These are phyloP conservation scores for Bedellia somnulentella DNA, from an alignment of 2,888 invertebrate genomes.

Conservation along the genomic window DNA sequence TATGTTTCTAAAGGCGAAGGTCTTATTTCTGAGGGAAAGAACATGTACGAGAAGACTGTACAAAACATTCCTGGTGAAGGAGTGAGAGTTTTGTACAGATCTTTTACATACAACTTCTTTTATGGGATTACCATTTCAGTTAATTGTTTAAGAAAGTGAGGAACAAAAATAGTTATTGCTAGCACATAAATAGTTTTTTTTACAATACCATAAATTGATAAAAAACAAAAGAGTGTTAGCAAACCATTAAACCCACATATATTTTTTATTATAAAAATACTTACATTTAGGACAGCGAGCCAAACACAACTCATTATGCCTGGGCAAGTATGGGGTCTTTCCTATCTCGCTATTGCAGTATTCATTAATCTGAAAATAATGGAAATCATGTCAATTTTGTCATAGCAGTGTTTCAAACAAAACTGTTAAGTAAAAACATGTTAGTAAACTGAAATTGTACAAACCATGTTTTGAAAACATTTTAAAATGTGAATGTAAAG, in stretches of 20 bases:
- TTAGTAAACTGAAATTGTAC: not conserved
- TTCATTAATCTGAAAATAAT: constrained; percentile 24
- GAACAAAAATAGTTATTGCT: not conserved
- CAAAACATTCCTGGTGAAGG: too few relatives aligned
- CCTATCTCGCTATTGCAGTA: constrained; percentile 36
- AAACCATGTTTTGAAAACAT: too few relatives aligned
- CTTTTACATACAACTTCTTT: too few relatives aligned
- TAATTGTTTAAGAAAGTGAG: not conserved
- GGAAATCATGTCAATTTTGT: not conserved
- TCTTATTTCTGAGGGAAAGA: too few relatives aligned
- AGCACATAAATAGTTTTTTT: not conserved
- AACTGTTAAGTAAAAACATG: not conserved
- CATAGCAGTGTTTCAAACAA: not conserved
- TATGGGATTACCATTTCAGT: not conserved
- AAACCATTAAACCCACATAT: not conserved
- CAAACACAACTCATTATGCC: constrained; percentile 31
- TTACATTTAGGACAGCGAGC: constrained; percentile 26
- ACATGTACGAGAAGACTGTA: too few relatives aligned
- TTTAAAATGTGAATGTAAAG: too few relatives aligned
- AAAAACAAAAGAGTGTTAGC: too few relatives aligned
- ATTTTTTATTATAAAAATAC: constrained; percentile 10
- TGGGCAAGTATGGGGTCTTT: constrained; percentile 29
- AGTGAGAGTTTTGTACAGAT: too few relatives aligned
- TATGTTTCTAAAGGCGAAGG: too few relatives aligned
- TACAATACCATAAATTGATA: not conserved